phyloP scores from a whole-genome alignment of 2,888 invertebrate species.

The Coelinius sp. region DNA sequence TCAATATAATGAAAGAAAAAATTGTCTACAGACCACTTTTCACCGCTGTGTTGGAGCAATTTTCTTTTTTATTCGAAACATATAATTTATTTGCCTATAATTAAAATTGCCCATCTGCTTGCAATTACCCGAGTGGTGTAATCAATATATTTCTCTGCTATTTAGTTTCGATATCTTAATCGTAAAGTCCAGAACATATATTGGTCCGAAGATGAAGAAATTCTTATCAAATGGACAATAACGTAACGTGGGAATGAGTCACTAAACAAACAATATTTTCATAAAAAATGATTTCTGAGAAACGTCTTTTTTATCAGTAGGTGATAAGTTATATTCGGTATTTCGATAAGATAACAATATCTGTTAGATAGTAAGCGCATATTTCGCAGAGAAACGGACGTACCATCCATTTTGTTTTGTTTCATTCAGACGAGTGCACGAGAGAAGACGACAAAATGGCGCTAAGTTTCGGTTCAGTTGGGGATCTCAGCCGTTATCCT shows the following conservation, averaged over 20 bases:
- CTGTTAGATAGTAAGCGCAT: neutral
- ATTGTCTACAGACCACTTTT: neutral
- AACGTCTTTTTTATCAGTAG: neutral
- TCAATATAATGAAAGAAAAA: neutral
- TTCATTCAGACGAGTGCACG: slow-evolving; percentile 20
- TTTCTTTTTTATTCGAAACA: neutral
- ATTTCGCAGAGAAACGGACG: neutral
- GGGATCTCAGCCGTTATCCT: neutral
- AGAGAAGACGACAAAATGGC: slow-evolving; percentile 39
- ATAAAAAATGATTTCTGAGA: slow-evolving; percentile 7
- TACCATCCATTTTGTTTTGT: slow-evolving; percentile 29
- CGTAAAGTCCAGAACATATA: neutral
- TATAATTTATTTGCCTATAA: neutral
- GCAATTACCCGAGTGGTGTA: neutral
- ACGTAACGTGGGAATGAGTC: neutral
- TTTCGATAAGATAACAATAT: neutral
- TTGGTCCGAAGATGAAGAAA: neutral
- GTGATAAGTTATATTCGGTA: neutral
- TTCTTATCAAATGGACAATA: neutral
- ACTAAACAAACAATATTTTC: neutral
- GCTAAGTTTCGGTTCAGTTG: slow-evolving; percentile 3
- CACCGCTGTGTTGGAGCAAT: neutral
- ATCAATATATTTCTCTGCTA: neutral
- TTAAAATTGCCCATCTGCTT: too few species aligned
- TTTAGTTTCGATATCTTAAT: neutral